Evolutionary conservation across 2,797 vertebrate species (phyloP), one percentile per base, ranked within the genome.

Genomic region (Megalops cyprinoides): DNA sequence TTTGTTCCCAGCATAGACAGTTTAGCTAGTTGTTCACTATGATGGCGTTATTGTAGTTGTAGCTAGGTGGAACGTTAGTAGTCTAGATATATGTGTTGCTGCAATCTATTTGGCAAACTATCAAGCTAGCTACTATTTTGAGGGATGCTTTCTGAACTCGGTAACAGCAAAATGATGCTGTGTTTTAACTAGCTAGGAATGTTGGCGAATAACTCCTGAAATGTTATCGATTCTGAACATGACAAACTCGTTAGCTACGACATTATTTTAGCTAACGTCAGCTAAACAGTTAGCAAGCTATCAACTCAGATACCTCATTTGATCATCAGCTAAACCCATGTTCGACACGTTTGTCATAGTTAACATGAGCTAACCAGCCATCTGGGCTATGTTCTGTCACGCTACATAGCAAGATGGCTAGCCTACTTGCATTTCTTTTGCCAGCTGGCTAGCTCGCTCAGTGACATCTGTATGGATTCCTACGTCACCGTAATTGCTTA

Each of bases 401-500:
- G n/a, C n/a, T n/a, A n/a, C n/a, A n/a, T 65, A 65, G 87, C 77
- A 82, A 71, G 84, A 82, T 25, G 58, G 20, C 14, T n/a, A 58
- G 75, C 34, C 51, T 23, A 53, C 18, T n/a, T n/a, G n/a, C n/a
- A n/a, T n/a, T n/a, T n/a, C n/a, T n/a, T n/a, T n/a, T n/a, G n/a
- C n/a, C n/a, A 58, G 20, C 34, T 39, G 9, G 75, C 34, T 37
- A 75, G 65, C 23, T 25, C 25, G 39, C 14, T 60, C 18, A 23
- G 37, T 79, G 3, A 77, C 49, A 78, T 78, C 20, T 60, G 85
- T 79, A 82, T 88, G 82, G 83, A 81, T 86, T 48, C 84, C 79
- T 91, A 84, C 90, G 90, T 92, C 92, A 92, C 84, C 78, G 85
- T 80, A 15, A 65, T n/a, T n/a, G n/a, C n/a, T n/a, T n/a, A n/a